Conservation (phyloP, 1,140 invertebrate genomes). For the Stegodyphus dumicola region DNA sequence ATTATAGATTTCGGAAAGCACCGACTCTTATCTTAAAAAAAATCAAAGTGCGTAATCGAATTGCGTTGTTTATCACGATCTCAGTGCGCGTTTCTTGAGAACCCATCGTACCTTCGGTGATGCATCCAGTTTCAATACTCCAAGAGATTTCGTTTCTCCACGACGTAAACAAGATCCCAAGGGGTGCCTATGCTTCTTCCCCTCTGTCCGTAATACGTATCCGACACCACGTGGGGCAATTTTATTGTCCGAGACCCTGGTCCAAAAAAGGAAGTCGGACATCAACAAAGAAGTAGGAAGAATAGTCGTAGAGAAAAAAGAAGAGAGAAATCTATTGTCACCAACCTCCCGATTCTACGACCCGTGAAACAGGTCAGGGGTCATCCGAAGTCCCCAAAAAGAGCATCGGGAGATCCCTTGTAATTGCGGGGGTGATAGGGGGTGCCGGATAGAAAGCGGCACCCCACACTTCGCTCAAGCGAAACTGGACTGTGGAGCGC, state of each 20-base stretch:
- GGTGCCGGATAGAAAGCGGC: conserved; percentile 24
- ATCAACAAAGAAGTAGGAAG: conserved; percentile 2
- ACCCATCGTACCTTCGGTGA: neutral
- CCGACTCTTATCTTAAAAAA: neutral
- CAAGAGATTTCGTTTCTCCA: neutral
- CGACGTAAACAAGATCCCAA: conserved; percentile 40
- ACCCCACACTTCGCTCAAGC: neutral
- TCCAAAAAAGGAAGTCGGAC: conserved; percentile 8
- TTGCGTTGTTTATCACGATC: conserved; percentile 23
- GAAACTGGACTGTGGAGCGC: neutral
- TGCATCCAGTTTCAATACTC: neutral
- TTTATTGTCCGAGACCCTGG: conserved; percentile 5
- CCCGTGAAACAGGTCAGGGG: conserved; percentile 29
- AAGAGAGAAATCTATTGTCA: conserved; percentile 7
- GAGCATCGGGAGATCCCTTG: conserved; percentile 22
- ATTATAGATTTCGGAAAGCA: neutral
- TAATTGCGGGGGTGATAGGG: conserved; percentile 33
- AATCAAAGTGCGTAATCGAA: conserved; percentile 28
- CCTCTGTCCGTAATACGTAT: neutral
- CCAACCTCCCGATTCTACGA: conserved; percentile 13
- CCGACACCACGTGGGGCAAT: neutral
- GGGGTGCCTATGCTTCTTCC: neutral
- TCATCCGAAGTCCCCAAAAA: conserved; percentile 12
- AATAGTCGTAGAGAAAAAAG: conserved; percentile 2
- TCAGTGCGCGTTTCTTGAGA: neutral